Conservation (phyloP, 1,140 invertebrate species). For the Elysia chlorotica region DNA sequence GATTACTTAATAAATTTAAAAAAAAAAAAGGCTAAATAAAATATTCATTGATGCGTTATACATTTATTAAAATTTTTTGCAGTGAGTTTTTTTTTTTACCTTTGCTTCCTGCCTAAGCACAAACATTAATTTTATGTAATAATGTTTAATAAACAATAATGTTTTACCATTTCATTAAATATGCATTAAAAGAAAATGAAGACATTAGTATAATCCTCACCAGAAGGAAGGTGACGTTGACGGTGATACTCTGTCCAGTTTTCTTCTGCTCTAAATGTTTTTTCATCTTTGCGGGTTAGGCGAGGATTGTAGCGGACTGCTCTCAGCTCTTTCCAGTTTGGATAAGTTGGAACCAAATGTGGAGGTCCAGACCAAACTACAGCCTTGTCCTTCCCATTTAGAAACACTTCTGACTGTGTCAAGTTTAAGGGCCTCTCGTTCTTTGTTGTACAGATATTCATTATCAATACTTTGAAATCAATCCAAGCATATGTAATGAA, state of each 20-base stretch:
- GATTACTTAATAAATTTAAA: too few species aligned
- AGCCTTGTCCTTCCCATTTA: slow-evolving; percentile 16
- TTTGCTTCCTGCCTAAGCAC: neutral
- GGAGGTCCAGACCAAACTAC: slow-evolving; percentile 12
- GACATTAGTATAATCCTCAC: too few species aligned
- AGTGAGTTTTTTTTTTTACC: too few species aligned
- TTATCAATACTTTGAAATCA: too few species aligned
- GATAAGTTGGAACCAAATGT: slow-evolving; percentile 17
- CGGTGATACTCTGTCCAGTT: slow-evolving; percentile 21
- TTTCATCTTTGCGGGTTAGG: slow-evolving; percentile 6
- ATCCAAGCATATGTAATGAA: too few species aligned
- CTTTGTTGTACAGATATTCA: slow-evolving; percentile 4
- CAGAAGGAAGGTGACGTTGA: slow-evolving; percentile 11
- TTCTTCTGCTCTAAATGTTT: neutral
- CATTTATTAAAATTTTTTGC: too few species aligned
- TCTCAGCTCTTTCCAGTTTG: slow-evolving; percentile 19
- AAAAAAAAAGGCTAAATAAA: too few species aligned
- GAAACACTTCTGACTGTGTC: slow-evolving; percentile 10
- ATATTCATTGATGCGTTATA: too few species aligned
- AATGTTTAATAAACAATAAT: neutral
- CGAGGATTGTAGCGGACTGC: slow-evolving; percentile 17
- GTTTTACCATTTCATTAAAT: neutral
- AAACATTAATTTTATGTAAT: neutral
- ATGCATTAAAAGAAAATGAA: too few species aligned
- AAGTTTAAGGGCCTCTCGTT: slow-evolving; percentile 9